Evolutionary conservation across 2,797 vertebrate genomes (phyloP).

Genomic region (Moxostoma hubbsi): DNA sequence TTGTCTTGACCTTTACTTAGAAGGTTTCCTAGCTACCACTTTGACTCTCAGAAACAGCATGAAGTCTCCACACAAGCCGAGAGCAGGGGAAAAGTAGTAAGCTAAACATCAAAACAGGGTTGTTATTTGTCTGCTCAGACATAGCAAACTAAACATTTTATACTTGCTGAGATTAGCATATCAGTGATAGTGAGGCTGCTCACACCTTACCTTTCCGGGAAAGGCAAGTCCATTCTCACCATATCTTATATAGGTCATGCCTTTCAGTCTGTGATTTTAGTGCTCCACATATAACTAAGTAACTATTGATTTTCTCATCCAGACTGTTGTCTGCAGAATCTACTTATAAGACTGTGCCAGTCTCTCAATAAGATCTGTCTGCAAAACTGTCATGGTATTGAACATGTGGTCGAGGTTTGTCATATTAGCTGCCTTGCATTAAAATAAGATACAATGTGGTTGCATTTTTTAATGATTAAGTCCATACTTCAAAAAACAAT

Average conservation of each 20-base stretch:
- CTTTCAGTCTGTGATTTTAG: conserved; percentile 20
- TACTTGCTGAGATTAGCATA: neutral
- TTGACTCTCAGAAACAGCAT: conserved; percentile 34
- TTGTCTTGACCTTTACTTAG: conserved; percentile 52
- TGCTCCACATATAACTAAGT: neutral
- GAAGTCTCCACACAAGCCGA: conserved; percentile 10
- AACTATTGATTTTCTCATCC: conserved; percentile 26
- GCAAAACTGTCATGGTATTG: neutral
- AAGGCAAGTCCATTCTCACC: neutral
- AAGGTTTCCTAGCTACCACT: conserved; percentile 52
- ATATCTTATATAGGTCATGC: neutral
- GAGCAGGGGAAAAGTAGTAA: neutral
- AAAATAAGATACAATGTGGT: conserved; percentile 6
- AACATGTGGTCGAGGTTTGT: neutral
- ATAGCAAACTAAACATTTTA: neutral
- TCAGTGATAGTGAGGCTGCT: neutral
- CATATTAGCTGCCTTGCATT: neutral
- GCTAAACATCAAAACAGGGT: neutral
- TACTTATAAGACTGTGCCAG: conserved; percentile 2
- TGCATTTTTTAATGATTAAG: neutral
- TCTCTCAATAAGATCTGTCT: neutral
- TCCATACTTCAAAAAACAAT: too few relatives aligned
- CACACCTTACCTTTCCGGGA: neutral
- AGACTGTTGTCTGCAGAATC: conserved; percentile 16
- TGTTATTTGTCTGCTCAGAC: conserved; percentile 17